Base-by-base conservation (phyloP, 37 sponge, comb jelly and placozoan genomes). In the Mnemiopsis leidyi region DNA sequence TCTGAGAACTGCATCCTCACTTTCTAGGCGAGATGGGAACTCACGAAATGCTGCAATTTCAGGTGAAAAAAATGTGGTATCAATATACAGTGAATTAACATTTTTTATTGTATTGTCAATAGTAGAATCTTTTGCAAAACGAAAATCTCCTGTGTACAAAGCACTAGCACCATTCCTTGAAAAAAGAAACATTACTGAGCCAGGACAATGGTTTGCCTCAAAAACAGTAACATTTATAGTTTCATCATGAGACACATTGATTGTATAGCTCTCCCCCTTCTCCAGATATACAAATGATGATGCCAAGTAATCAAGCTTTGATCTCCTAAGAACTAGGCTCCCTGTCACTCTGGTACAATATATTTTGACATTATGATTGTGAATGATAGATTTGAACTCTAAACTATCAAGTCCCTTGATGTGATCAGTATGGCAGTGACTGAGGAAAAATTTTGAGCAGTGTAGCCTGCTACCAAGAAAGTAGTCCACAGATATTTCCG, bases 401-500 rank as follows among this genome's bases (percentile, higher is more conserved):
- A n/a, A 25, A 25, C 28, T 69, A 25, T 69, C 73, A 2, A 69
- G 3, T 25, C 73, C 73, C n/a, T 69, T 69, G n/a, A 69, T 69
- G 73, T 69, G 73, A 69, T 69, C 73, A 69, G 73, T 69, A 25
- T 69, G 73, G 73, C 73, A 69, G 73, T 69, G 73, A 69, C 28
- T 28, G 23, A 69, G n/a, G 73, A 69, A 69, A 25, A 69, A 69
- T n/a, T 20, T 5, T 3, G 9, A 69, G 28, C 24, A 5, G 9
- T 28, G 9, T 3, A 69, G n/a, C 28, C 73, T 21, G 73, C 28
- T 28, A 25, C 73, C 73, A 25, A 69, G 23, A 25, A 69, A 69
- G 29, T 69, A 69, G 21, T 69, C 73, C 2, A 69, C 73, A n/a
- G 73, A 69, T 69, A 69, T 69, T 69, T 69, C 73, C 3, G 73